Evolutionary conservation across 2,113 vertebrate species (phyloP), one percentile per base, ranked within the genome.

Genomic region (Gorsachius goisagi): DNA sequence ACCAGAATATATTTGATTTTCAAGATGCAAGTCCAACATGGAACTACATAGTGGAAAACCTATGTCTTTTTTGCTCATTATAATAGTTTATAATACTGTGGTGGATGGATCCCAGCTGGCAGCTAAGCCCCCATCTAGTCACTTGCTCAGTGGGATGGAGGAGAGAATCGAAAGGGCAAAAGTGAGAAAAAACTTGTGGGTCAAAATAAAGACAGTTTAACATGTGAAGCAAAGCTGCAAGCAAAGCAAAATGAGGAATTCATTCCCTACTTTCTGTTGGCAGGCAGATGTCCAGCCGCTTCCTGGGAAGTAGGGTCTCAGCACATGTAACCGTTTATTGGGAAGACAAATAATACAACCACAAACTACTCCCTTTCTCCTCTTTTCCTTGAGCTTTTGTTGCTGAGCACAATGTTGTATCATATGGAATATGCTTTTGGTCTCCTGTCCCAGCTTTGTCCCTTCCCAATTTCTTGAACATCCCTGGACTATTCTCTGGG

Each of bases 401-500:
- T 47, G 9, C 17, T 85, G 17, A 60, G n/a, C 15, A 37, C 8
- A 50, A 28, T 0, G 0, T 53, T 13, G 28, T 49, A 39, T 28
- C 4, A 5, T 45, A 50, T 11, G 7, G 12, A 94, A 47, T 28
- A 72, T 18, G 5, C 2, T 58, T 67, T 72, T 44, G 15, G 6
- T 71, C 23, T 45, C 6, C 5, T 83, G 11, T 52, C 35, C 6
- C 6, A 2, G 4, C 15, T 72, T 85, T 52, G 11, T 39, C 13
- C 7, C n/a, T 32, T 85, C 33, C 3, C 12, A 81, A 14, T 5
- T 78, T 41, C 28, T 74, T 62, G 41, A 26, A 12, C 5, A 15
- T 0, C 2, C 6, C 7, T 1, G 9, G 18, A 5, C 28, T 62
- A 22, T 32, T 91, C 5, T 2, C 12, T n/a, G 15, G 6, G 3